Percentiles rank a stretch among this genome's conserved stretches.
Conservation (phyloP, 2,888 invertebrate genomes). For the Abscondita cerata region DNA sequence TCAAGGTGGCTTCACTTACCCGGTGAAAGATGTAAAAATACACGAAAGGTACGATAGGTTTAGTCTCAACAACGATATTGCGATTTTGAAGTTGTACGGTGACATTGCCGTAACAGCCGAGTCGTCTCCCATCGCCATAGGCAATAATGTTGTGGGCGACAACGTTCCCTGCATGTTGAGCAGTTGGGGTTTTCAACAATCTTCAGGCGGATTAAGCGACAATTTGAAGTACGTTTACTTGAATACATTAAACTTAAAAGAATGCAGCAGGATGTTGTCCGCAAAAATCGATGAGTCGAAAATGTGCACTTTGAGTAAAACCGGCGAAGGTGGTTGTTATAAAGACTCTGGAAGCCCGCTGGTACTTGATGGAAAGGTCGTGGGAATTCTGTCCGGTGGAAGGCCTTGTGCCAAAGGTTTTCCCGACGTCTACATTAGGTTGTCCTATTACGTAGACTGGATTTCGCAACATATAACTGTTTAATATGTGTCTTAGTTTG, state of each 20-base stretch:
- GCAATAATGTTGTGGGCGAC: too few species aligned
- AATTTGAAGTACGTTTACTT: background rate
- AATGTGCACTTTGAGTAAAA: background rate
- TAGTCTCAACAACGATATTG: background rate
- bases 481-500: too few species aligned
- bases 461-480: too few species aligned
- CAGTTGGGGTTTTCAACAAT: background rate
- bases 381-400: background rate
- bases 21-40: background rate
- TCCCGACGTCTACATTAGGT: background rate
- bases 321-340: background rate
- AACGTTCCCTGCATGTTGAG: background rate
- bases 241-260: background rate
- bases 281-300: background rate
- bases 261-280: background rate
- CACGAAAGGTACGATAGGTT: background rate
- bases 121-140: too few species aligned
- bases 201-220: background rate
- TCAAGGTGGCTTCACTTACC: background rate
- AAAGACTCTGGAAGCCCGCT: slow-evolving; percentile 3
- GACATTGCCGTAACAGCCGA: too few species aligned
- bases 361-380: background rate
- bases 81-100: background rate
- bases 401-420: background rate
- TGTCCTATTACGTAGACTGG: background rate